A percentile compares a stretch with the other conserved stretches of the same genome.
Evolutionary conservation across 2,113 vertebrate species (phyloP).

Genomic region (Ictalurus furcatus): DNA sequence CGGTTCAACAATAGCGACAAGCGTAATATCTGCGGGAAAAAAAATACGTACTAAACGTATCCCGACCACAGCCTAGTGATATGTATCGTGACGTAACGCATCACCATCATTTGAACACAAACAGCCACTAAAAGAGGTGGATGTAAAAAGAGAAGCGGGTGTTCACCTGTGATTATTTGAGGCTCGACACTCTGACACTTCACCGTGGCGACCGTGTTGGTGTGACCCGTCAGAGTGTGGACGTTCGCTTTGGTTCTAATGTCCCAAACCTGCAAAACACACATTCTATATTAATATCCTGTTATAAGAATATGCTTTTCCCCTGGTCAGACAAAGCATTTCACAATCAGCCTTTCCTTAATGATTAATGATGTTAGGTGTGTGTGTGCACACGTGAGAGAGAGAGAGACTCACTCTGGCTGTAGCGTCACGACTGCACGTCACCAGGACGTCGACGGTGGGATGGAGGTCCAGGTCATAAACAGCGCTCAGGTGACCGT

Average conservation of each 20-base stretch:
- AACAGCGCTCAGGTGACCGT: constrained; percentile 94
- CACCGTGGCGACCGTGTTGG: constrained; percentile 96
- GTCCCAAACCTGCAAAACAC: constrained; percentile 87
- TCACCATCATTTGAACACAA: neutral
- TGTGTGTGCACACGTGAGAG: neutral
- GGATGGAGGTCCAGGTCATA: constrained; percentile 95
- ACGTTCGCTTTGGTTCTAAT: constrained; percentile 95
- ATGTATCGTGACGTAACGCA: too few relatives aligned
- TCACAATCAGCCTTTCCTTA: neutral
- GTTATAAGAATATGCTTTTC: neutral
- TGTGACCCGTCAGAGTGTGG: constrained; percentile 91
- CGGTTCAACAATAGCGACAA: too few relatives aligned
- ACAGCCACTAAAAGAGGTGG: neutral
- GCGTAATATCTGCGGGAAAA: too few relatives aligned
- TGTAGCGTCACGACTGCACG: constrained; percentile 94
- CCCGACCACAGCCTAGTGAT: too few relatives aligned
- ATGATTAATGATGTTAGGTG: neutral
- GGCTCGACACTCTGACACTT: constrained; percentile 93
- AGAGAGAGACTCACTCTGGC: constrained; percentile 78
- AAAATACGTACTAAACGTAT: too few relatives aligned
- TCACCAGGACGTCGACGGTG: constrained; percentile 93
- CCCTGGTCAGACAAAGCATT: too few relatives aligned
- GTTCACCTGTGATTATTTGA: constrained; percentile 91
- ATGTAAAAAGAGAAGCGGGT: neutral
- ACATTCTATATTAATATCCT: neutral